These are phyloP conservation scores for Merops nubicus DNA, from an alignment of 2,113 vertebrate species.

Conservation along the genomic window DNA sequence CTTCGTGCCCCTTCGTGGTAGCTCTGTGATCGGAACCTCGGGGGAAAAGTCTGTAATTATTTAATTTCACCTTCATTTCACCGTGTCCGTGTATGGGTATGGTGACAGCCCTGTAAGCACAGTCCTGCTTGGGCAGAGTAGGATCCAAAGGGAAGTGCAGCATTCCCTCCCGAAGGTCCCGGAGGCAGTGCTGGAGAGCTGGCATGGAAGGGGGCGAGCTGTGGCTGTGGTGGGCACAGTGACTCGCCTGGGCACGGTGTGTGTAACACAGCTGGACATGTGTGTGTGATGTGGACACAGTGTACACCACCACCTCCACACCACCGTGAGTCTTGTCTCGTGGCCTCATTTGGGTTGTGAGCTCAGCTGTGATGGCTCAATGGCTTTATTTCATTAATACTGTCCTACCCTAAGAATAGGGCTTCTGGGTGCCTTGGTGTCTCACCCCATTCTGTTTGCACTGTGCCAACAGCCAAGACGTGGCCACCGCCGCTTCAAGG, in stretches of 20 bases:
- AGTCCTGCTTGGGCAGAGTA: neutral
- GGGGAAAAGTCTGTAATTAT: neutral
- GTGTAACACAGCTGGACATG: neutral
- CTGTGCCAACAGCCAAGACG: neutral
- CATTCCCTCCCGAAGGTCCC: rapidly evolving
- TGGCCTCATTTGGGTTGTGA: neutral
- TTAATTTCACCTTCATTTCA: neutral
- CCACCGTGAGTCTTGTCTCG: too few species aligned
- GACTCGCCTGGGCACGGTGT: rapidly evolving
- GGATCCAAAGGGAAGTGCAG: neutral
- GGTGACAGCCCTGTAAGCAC: neutral
- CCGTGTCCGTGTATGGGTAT: neutral
- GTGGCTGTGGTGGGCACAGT: neutral
- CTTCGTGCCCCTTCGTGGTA: neutral
- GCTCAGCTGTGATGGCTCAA: neutral
- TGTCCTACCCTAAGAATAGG: neutral
- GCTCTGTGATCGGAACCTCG: neutral
- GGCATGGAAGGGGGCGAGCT: neutral
- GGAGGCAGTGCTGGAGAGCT: neutral
- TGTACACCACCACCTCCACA: too few species aligned
- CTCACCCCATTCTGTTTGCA: neutral
- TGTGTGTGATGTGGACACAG: too few species aligned
- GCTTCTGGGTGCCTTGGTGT: neutral
- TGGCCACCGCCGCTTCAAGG: rapidly evolving
- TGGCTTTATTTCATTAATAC: neutral